A percentile compares a stretch with the other conserved stretches of the same genome.
Evolutionary conservation across 2,113 vertebrate species (phyloP).

Genomic region (Cettia cetti): DNA sequence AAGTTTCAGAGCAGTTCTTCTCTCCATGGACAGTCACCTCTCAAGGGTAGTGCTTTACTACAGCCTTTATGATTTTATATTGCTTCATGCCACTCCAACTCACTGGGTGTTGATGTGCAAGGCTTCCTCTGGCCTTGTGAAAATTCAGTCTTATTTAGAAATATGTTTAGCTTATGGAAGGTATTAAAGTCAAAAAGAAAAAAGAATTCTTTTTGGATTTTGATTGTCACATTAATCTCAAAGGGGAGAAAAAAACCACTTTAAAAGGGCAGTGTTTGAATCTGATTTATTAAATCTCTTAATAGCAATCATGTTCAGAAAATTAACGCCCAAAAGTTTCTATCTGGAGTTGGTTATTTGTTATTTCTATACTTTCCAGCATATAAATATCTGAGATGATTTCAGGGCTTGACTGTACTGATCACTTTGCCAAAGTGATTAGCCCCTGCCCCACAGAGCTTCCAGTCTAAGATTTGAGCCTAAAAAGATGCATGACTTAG

Average conservation of each 20-base stretch:
- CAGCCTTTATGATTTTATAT: slow-evolving; percentile 71
- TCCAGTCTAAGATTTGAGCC: not conserved
- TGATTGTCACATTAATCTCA: slow-evolving; percentile 64
- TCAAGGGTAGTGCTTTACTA: slow-evolving; percentile 67
- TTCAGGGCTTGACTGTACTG: not conserved
- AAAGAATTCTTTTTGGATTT: slow-evolving; percentile 37
- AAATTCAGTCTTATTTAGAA: slow-evolving; percentile 72
- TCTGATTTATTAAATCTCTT: slow-evolving; percentile 44
- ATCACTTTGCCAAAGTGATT: not conserved
- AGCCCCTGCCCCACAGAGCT: not conserved
- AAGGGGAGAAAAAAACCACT: slow-evolving; percentile 22
- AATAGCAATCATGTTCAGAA: slow-evolving; percentile 26
- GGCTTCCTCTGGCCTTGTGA: slow-evolving; percentile 66
- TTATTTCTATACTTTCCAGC: not conserved
- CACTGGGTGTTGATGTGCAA: slow-evolving; percentile 53
- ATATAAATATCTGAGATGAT: not conserved
- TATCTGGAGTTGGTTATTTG: not conserved
- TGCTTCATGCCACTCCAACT: slow-evolving; percentile 63
- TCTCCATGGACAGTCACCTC: slow-evolving; percentile 66
- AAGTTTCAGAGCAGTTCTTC: slow-evolving; percentile 27
- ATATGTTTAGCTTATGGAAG: slow-evolving; percentile 67
- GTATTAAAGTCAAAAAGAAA: slow-evolving; percentile 61
- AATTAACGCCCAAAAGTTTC: slow-evolving; percentile 35
- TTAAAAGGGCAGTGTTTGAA: slow-evolving; percentile 32
- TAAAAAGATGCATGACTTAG: not conserved